These are phyloP conservation scores for Actinemys pallida DNA, from an alignment of 2,113 vertebrate genomes.

Conservation along the genomic window DNA sequence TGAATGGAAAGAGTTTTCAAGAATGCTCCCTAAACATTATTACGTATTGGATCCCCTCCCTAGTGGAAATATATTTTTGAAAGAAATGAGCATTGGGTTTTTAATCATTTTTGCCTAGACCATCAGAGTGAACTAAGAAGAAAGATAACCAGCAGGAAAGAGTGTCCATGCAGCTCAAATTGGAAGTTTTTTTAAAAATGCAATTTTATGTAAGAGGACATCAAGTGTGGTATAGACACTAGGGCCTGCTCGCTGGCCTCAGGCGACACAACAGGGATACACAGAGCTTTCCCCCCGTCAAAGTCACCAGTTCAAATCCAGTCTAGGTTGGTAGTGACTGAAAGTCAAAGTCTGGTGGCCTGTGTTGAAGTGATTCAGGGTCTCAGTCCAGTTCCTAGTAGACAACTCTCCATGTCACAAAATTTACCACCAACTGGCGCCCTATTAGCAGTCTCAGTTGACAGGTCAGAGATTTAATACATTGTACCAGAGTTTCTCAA, in stretches of 20 bases:
- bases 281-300: neutral
- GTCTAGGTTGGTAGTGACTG: fast-evolving
- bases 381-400: neutral
- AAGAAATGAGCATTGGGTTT: neutral
- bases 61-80: neutral
- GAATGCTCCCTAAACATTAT: neutral
- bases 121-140: neutral
- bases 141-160: neutral
- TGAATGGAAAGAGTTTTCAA: neutral
- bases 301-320: neutral
- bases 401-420: neutral
- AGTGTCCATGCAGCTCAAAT: neutral
- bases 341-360: fast-evolving
- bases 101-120: neutral
- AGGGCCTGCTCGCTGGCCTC: neutral
- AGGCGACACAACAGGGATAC: fast-evolving
- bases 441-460: neutral
- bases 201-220: neutral
- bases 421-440: fast-evolving
- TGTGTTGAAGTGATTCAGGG: fast-evolving
- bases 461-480: neutral
- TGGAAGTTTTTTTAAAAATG: neutral
- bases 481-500: neutral
- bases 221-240: neutral
- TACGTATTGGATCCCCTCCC: neutral